These are phyloP conservation scores for Cephalopterus ornatus DNA, from an alignment of 2,113 vertebrate species.

Conservation along the genomic window DNA sequence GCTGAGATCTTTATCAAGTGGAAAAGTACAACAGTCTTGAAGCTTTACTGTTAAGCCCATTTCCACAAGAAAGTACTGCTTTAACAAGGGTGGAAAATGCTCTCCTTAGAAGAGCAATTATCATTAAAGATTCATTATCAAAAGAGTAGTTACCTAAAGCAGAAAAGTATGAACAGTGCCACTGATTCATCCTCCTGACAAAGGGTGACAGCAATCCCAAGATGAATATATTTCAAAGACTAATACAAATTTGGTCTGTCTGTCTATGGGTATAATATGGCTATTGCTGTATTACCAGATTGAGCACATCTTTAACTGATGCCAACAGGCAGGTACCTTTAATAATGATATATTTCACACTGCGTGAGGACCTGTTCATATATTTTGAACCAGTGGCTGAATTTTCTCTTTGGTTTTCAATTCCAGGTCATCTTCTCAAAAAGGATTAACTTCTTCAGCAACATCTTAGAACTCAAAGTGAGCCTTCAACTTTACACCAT, in stretches of 20 bases:
- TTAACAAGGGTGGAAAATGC: slow-evolving; percentile 72
- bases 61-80: slow-evolving; percentile 72
- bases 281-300: not conserved
- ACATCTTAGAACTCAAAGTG: not conserved
- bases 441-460: not conserved
- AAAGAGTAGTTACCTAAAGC: slow-evolving; percentile 71
- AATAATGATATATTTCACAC: not conserved
- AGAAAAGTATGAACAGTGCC: slow-evolving; percentile 57
- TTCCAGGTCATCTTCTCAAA: not conserved
- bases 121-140: slow-evolving; percentile 74
- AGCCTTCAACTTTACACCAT: not conserved
- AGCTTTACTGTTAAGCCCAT: slow-evolving; percentile 67
- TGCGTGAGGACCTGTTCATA: not conserved
- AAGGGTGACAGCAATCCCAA: slow-evolving; percentile 30
- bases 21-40: slow-evolving; percentile 38
- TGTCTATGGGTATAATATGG: slow-evolving; percentile 11
- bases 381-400: not conserved
- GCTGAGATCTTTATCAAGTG: slow-evolving; percentile 36
- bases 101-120: slow-evolving; percentile 69
- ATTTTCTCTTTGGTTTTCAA: not conserved
- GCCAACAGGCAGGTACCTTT: not conserved
- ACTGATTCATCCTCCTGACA: slow-evolving; percentile 38
- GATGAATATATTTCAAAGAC: slow-evolving; percentile 54
- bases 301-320: not conserved
- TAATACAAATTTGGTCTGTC: slow-evolving; percentile 30